Conservation (phyloP, 1,140 invertebrate genomes). For the Nymphalis io region DNA sequence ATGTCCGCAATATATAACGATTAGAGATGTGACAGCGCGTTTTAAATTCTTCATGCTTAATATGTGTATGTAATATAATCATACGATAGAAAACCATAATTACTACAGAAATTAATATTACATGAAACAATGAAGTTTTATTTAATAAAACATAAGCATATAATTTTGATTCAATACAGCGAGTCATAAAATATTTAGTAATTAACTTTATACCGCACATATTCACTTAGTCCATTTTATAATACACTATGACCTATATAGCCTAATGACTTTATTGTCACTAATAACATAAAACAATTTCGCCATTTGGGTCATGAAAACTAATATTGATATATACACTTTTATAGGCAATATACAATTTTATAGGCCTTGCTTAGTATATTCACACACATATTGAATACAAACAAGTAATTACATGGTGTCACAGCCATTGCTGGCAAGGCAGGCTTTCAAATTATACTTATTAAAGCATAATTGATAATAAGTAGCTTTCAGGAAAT, state of each 20-base stretch:
- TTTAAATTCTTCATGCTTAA: too few relatives aligned
- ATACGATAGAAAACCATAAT: too few relatives aligned
- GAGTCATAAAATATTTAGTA: constrained; percentile 15
- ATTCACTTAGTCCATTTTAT: constrained; percentile 31
- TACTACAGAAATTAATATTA: too few relatives aligned
- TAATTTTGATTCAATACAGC: constrained; percentile 22
- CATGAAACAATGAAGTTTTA: too few relatives aligned
- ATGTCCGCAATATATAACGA: too few relatives aligned
- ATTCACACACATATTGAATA: background rate
- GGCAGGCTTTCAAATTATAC: background rate
- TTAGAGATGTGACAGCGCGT: too few relatives aligned
- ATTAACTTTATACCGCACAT: constrained; percentile 21
- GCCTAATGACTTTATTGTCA: constrained; percentile 37
- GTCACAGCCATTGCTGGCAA: background rate
- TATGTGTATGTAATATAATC: too few relatives aligned
- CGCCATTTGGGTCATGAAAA: constrained; percentile 41
- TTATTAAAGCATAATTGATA: background rate
- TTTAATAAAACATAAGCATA: background rate
- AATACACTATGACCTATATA: constrained; percentile 30
- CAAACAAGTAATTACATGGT: constrained; percentile 1
- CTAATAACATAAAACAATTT: constrained; percentile 42
- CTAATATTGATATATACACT: constrained; percentile 31
- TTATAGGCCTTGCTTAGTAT: constrained; percentile 14
- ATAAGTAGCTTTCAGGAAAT: background rate
- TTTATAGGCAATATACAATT: constrained; percentile 28